A percentile compares a stretch with the other conserved stretches of the same genome.
phyloP scores from a whole-genome alignment of 2,888 invertebrate species.

The Caenorhabditis zanzibari region DNA sequence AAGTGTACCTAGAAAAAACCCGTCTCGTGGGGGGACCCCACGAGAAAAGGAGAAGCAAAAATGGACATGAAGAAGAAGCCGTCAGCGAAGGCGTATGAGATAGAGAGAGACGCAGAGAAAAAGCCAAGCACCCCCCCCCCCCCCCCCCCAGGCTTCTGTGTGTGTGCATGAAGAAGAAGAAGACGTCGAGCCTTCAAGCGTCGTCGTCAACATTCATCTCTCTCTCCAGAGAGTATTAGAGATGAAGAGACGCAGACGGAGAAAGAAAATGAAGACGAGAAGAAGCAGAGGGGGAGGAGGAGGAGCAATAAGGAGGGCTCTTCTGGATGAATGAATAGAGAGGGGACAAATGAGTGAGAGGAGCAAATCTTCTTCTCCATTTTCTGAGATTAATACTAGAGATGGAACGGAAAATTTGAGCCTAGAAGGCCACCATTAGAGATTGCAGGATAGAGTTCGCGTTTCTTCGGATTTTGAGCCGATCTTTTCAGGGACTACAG shows the following conservation, averaged over 20 bases:
- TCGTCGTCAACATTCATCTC: constrained; percentile 1
- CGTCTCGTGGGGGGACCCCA: background rate
- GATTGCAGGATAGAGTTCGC: no score
- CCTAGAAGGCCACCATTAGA: background rate
- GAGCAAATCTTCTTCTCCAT: constrained; percentile 1
- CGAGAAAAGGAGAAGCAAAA: constrained; percentile 20
- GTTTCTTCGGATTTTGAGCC: no score
- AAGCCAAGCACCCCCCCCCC: background rate
- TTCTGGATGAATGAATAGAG: constrained; percentile 16
- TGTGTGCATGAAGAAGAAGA: background rate
- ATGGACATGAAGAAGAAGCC: constrained; percentile 8
- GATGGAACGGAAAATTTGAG: no score
- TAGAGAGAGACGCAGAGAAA: background rate
- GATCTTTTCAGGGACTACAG: no score
- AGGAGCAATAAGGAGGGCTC: constrained; percentile 1
- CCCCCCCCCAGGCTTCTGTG: no score
- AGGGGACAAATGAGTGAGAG: background rate
- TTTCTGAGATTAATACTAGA: background rate
- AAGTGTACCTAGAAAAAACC: no score
- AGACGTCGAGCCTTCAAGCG: constrained; percentile 1
- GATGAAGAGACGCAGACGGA: constrained; percentile 10
- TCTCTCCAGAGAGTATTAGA: background rate
- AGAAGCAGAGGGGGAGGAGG: constrained; percentile 13
- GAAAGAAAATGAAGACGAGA: constrained; percentile 11
- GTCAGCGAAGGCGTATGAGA: background rate